These are phyloP conservation scores for Arnoldichthys spilopterus DNA, from an alignment of 2,797 vertebrate genomes.

Conservation along the genomic window DNA sequence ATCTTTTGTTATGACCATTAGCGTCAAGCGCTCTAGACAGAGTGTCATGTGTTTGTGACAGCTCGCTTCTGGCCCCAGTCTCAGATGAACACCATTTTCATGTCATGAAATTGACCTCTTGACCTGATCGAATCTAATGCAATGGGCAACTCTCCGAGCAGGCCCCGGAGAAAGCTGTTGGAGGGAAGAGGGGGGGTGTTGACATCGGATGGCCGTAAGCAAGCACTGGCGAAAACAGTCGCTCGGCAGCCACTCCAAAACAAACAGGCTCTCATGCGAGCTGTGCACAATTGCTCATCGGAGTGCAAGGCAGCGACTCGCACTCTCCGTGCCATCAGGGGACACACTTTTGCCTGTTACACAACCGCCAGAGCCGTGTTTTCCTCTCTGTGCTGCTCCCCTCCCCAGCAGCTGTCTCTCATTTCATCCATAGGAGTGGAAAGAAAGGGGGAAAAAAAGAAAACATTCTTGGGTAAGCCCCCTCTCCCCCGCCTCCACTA, in stretches of 20 bases:
- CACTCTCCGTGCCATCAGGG: conserved; percentile 52
- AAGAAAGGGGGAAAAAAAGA: conserved; percentile 19
- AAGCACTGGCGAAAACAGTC: conserved; percentile 46
- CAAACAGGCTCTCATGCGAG: conserved; percentile 49
- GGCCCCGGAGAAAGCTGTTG: conserved; percentile 2
- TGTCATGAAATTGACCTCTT: conserved; percentile 44
- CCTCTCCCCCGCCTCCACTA: neutral
- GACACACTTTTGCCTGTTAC: conserved; percentile 65
- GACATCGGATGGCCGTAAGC: conserved; percentile 28
- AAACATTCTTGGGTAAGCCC: conserved; percentile 47
- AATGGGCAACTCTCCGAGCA: conserved; percentile 39
- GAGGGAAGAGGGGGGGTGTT: neutral
- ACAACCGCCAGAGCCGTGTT: conserved; percentile 60
- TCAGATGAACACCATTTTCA: conserved; percentile 31
- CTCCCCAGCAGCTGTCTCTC: conserved; percentile 66
- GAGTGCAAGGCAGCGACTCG: conserved; percentile 38
- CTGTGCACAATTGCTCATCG: conserved; percentile 47
- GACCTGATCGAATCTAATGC: conserved; percentile 32
- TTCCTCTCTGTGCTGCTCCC: conserved; percentile 50
- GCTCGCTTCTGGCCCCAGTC: conserved; percentile 10
- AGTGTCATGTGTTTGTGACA: conserved; percentile 38
- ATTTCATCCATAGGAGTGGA: conserved; percentile 52
- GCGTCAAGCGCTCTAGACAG: neutral
- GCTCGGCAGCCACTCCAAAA: conserved; percentile 49
- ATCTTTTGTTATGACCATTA: neutral